phyloP scores from a whole-genome alignment of 1,140 invertebrate species.

The Tetranychus cinnabarinus region DNA sequence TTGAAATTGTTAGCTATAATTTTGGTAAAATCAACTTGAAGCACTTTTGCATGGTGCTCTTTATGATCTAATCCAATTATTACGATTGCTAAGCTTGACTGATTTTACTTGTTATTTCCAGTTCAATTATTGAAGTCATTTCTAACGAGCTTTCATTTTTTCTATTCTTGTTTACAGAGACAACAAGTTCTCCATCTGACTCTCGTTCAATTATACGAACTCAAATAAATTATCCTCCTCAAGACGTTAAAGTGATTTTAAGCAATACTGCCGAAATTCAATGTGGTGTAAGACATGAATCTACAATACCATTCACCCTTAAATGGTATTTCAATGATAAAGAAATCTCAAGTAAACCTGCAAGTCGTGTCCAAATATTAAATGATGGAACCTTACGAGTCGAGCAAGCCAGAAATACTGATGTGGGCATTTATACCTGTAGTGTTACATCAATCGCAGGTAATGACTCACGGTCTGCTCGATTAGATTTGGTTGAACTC shows the following conservation, averaged over 20 bases:
- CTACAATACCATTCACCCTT: constrained; percentile 62
- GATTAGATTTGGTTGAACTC: constrained; percentile 68
- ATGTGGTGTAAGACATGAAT: constrained; percentile 79
- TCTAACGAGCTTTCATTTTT: too few relatives aligned
- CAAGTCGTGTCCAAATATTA: constrained; percentile 17
- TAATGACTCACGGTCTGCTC: constrained; percentile 62
- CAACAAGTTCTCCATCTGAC: neutral
- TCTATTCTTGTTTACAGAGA: too few relatives aligned
- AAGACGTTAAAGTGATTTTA: constrained; percentile 60
- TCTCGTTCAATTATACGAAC: constrained; percentile 46
- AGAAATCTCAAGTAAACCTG: neutral
- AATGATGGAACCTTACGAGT: constrained; percentile 25
- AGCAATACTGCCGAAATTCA: constrained; percentile 70
- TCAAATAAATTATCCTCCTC: constrained; percentile 61
- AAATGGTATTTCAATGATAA: constrained; percentile 52
- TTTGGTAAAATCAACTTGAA: too few relatives aligned
- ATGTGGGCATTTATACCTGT: constrained; percentile 27
- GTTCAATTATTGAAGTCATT: too few relatives aligned
- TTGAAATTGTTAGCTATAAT: too few relatives aligned
- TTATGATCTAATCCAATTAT: too few relatives aligned
- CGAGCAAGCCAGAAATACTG: constrained; percentile 23
- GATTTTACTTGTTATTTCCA: too few relatives aligned
- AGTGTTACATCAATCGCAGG: constrained; percentile 62
- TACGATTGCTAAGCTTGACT: too few relatives aligned
- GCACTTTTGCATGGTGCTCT: too few relatives aligned